phyloP scores from a whole-genome alignment of 37 sponge, comb jelly and placozoan genomes.

The Bolinopsis microptera region DNA sequence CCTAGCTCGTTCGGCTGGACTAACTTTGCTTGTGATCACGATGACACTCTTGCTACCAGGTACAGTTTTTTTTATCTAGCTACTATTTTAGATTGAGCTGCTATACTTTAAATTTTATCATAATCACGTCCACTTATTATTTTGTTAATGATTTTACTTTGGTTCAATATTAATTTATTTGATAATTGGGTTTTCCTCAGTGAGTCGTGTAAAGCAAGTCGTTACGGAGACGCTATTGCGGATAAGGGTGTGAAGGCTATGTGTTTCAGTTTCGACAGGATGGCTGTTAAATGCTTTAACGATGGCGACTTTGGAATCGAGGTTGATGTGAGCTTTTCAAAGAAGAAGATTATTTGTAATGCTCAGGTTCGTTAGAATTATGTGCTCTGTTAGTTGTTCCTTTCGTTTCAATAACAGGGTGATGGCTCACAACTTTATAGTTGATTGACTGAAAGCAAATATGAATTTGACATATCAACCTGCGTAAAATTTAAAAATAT shows the following conservation, averaged over 20 bases:
- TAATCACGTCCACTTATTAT: too few species aligned
- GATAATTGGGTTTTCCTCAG: background rate
- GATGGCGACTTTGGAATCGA: background rate
- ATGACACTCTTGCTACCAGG: background rate
- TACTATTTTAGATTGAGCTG: too few species aligned
- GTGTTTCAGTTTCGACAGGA: background rate
- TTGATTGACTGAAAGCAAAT: too few species aligned
- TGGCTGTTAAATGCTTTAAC: background rate
- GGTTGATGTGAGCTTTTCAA: background rate
- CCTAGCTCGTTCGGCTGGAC: background rate
- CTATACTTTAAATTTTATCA: too few species aligned
- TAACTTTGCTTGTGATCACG: background rate
- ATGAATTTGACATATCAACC: too few species aligned
- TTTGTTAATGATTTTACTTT: too few species aligned
- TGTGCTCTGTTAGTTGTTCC: too few species aligned
- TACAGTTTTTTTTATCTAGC: too few species aligned
- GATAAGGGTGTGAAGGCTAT: background rate
- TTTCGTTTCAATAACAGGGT: too few species aligned
- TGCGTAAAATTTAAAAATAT: too few species aligned
- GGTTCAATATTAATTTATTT: too few species aligned
- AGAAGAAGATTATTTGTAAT: background rate
- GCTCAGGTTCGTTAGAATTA: background rate
- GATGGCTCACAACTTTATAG: too few species aligned
- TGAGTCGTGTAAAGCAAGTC: background rate
- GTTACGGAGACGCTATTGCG: background rate